phyloP scores from a whole-genome alignment of 2,113 vertebrate genomes.

The Cisticola juncidis region DNA sequence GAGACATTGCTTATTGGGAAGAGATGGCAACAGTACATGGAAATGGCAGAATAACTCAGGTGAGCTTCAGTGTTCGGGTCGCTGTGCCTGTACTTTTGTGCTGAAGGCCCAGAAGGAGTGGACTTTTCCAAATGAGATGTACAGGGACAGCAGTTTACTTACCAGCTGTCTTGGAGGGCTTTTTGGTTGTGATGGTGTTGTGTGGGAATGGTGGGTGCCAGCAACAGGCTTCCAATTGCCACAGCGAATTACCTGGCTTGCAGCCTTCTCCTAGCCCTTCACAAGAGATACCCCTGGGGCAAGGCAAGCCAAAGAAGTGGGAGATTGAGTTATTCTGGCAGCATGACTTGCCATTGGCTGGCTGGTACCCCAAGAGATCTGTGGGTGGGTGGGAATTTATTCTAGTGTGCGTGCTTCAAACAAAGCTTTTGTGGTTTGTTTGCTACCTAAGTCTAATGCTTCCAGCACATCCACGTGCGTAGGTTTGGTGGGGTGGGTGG shows the following conservation, averaged over 20 bases:
- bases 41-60: not conserved
- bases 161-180: not conserved
- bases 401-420: not conserved
- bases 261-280: not conserved
- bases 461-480: rapidly evolving
- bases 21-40: not conserved
- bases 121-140: not conserved
- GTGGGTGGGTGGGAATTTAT: not conserved
- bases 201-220: not conserved
- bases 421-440: not conserved
- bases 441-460: not conserved
- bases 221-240: not conserved
- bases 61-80: rapidly evolving
- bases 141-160: not conserved
- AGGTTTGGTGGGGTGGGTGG: not conserved
- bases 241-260: not conserved
- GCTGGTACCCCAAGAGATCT: not conserved
- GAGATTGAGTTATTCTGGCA: not conserved
- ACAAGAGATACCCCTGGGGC: not conserved
- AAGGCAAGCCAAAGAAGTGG: not conserved
- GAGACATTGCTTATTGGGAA: rapidly evolving
- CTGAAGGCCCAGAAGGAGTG: not conserved
- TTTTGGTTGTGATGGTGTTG: not conserved
- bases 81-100: rapidly evolving
- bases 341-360: not conserved